A percentile compares a stretch with the other conserved stretches of the same genome.
phyloP scores from a whole-genome alignment of 2,797 vertebrate species.

The Urosaurus nigricauda region DNA sequence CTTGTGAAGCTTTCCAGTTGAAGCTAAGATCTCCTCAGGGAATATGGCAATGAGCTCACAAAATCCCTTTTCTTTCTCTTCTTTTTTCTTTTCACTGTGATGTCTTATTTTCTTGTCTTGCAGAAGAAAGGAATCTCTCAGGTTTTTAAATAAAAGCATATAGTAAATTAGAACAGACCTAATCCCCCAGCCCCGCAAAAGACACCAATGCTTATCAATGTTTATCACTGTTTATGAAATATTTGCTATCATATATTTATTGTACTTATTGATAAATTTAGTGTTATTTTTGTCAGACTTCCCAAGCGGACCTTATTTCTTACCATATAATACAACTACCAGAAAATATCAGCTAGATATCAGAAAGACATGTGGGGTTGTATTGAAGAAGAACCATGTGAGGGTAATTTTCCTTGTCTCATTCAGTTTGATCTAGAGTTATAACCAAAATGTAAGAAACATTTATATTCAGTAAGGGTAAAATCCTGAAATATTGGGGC shows the following conservation, averaged over 20 bases:
- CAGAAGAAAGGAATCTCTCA: not conserved
- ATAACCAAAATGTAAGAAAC: not conserved
- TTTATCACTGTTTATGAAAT: conserved; percentile 3
- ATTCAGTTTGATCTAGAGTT: not conserved
- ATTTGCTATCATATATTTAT: not conserved
- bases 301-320: not conserved
- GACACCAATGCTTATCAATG: not conserved
- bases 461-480: not conserved
- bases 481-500: not conserved
- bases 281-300: not conserved
- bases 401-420: not conserved
- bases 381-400: not conserved
- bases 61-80: conserved; percentile 46
- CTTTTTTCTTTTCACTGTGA: conserved; percentile 14
- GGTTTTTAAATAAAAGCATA: not conserved
- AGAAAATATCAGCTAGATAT: not conserved
- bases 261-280: not conserved
- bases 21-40: conserved; percentile 53
- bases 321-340: not conserved
- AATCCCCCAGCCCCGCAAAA: not conserved
- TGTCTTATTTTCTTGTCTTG: conserved; percentile 49
- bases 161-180: conserved; percentile 11
- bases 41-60: conserved; percentile 46
- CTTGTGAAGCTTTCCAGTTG: conserved; percentile 69
- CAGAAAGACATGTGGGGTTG: not conserved